Evolutionary conservation across 53 echinoderm and acorn worm species (phyloP), one percentile per base, ranked within the genome.

Genomic region (Apostichopus leukothele): DNA sequence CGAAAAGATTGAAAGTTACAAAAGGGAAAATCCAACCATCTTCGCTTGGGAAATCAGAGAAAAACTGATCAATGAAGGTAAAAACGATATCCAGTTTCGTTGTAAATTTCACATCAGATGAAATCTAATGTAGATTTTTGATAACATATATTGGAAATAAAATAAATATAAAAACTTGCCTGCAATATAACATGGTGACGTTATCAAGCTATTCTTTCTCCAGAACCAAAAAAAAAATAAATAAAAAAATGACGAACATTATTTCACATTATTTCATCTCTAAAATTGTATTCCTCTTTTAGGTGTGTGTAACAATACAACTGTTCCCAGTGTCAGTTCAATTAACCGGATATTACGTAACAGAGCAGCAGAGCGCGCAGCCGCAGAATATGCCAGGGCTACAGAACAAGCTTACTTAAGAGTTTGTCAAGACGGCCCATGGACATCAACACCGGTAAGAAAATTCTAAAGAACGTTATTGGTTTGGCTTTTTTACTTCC

Each of bases 321-420:
- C 99, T 3, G 96, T 94, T 13, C 99, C 99, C 19, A 96, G 96
- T 63, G 99, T 96, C 22, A 96, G 96, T 61, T 99, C 98, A 39
- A 98, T 98, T 90, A 99, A 99, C 71, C 92, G 99, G 19, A 99
- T 99, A 60, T 88, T 99, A 76, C 99, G 99, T 68, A 99, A 99
- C 83, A 90, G 99, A 78, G 99, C 99, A 1, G 96, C 96, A 0
- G 99, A 99, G 53, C 89, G 99, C 74, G 96, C 96, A 14, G 99
- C 99, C 75, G 94, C 96, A 19, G 99, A 99, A 74, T 99, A 99
- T 91, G 99, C 99, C 21, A 76, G 99, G 21, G 98, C 90, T 2
- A 94, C 98, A 1, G 98, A 98, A 74, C 98, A 98, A 80, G 95
- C 92, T 0, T 93, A 96, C 73, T 55, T 95, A 50, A 91, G 93